phyloP scores from a whole-genome alignment of 2,888 invertebrate species.

The Eupithecia insigniata region DNA sequence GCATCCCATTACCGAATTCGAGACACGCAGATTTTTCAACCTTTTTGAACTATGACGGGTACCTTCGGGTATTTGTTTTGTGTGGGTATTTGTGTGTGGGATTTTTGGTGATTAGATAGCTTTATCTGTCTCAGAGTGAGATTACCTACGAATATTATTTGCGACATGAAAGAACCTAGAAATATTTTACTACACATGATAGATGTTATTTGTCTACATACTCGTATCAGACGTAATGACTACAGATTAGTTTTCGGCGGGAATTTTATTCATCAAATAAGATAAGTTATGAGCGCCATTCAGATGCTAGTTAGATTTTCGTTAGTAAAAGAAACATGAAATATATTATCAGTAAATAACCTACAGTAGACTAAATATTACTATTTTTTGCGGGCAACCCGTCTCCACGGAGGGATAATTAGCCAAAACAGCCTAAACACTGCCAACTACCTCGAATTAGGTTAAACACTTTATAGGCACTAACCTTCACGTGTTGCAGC shows the following conservation, averaged over 20 bases:
- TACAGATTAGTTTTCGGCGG: too few relatives aligned
- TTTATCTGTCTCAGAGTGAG: background rate
- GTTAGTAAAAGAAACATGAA: background rate
- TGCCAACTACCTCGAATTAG: constrained; percentile 34
- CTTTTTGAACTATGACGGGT: constrained; percentile 55
- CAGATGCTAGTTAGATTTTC: background rate
- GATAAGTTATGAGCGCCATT: background rate
- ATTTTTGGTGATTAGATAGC: background rate
- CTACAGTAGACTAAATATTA: background rate
- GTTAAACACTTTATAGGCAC: constrained; percentile 27
- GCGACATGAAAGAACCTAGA: background rate
- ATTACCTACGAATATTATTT: background rate
- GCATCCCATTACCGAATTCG: constrained; percentile 41
- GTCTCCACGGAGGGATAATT: background rate
- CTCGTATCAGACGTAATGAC: too few relatives aligned
- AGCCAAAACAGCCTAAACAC: constrained; percentile 39
- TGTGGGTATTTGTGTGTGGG: background rate
- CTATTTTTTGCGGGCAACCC: background rate
- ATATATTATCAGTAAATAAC: too few relatives aligned
- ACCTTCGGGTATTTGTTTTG: constrained; percentile 28
- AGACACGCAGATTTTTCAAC: constrained; percentile 54
- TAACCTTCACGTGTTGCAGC: constrained; percentile 24
- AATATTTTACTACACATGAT: background rate
- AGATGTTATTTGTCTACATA: background rate
- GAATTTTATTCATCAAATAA: too few relatives aligned